Base-by-base conservation (phyloP, 2,888 invertebrate species). In the Brenthis hecate region DNA sequence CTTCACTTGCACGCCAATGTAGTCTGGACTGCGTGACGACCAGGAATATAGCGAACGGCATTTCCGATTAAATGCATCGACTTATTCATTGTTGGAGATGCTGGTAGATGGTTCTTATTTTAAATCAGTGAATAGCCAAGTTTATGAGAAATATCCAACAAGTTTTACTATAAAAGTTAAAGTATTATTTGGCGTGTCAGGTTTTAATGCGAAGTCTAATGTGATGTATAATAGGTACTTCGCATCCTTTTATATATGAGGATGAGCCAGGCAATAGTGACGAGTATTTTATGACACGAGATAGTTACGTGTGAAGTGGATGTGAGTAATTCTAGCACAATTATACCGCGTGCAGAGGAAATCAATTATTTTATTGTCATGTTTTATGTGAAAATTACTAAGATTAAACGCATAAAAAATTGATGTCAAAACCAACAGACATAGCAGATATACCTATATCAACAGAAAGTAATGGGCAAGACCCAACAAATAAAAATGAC, bases 21-120 rank as follows among this genome's bases (percentile, higher is more conserved):
- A 96, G 96, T 96, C 80, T 96, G 96, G 19, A 96, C 94, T 1
- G 96, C 96, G 78, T 96, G 95, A 71, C 95, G 94, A 60, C 96
- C 95, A 61, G 95, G 95, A 74, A 96, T 95, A 83, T 95, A 96
- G 69, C 96, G 94, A 19, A 95, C 95, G 56, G 96, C 94, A 73
- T 95, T 94, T 76, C 96, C 95, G 71, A 96, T 94, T 81, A 96
- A 85, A 66, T 86, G 85, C 77, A 90, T 87, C 77, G 56, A 56
- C 28, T 56, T 58, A 43, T 65, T 51, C 53, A 65, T 65, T 13
- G 2, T 56, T n/a, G 11, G 3, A 56, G 32, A 1, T n/a, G 16
- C 14, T 53, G n/a, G n/a, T 53, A 53, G 3, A 36, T 51, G 13
- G 5, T 51, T 3, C n/a, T 16, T 53, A 16, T 53, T 53, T 53